Evolutionary conservation across 2,113 vertebrate species (phyloP), one percentile per base, ranked within the genome.

Genomic region (Pteruthius melanotis): DNA sequence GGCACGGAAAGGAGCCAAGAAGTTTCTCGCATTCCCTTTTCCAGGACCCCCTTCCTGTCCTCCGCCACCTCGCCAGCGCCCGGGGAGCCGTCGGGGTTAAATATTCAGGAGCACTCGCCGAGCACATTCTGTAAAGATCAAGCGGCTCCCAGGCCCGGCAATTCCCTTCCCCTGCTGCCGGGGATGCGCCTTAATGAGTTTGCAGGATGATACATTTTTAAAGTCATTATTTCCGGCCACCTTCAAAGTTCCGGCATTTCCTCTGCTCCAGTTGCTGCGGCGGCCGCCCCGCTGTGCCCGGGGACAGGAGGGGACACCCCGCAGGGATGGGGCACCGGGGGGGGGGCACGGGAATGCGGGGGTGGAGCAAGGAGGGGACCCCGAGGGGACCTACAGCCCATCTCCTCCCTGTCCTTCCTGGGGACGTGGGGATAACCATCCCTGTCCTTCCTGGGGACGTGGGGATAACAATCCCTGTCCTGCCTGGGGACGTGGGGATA

Each of bases 181-280:
- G 89, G 78, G 86, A 78, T 50, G 82, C 6, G 23, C 77, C 81
- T 70, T 84, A 77, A 93, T 89, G 81, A 87, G 81, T 66, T 75
- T 35, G 61, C 64, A 91, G 61, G 64, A 75, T 23, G 78, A 82
- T 97, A 44, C 93, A 94, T 96, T 93, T 96, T 96, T 94, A 94
- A 96, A 97, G 92, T 95, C 69, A 76, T 97, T 91, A 93, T 91
- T 93, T 95, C 84, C 39, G 37, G 87, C 83, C 84, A 2, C 35
- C 65, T 91, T 89, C 92, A 60, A 71, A 87, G 52, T 63, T 27
- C 49, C 68, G 9, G 54, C 83, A 64, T 91, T 95, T 94, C 53
- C 92, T 91, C 69, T 64, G 81, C 92, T 91, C 84, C 87, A 95
- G 75, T 90, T 94, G 74, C 6, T 7, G 23, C 3, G 35, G 74